phyloP scores from a whole-genome alignment of 2,797 vertebrate genomes.

The Alfaro cultratus region DNA sequence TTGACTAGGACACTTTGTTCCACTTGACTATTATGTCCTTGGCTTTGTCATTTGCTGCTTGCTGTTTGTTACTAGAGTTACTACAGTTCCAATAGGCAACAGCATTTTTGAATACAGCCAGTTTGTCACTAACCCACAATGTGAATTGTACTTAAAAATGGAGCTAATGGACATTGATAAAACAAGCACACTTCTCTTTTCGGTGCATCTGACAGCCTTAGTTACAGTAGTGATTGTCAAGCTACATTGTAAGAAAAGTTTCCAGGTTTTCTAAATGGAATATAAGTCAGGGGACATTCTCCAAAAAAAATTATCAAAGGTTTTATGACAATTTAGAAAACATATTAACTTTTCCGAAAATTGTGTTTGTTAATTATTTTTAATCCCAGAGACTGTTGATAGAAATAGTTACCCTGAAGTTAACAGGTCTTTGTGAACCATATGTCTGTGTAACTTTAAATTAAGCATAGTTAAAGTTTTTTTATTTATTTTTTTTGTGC shows the following conservation, averaged over 20 bases:
- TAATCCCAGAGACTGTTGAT: constrained; percentile 16
- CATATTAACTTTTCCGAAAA: neutral
- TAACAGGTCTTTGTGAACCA: neutral
- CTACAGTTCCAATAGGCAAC: neutral
- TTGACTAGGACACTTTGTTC: neutral
- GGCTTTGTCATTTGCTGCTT: neutral
- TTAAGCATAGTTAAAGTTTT: neutral
- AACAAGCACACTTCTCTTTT: constrained; percentile 48
- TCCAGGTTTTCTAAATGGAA: neutral
- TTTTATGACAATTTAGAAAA: neutral
- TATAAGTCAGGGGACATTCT: neutral
- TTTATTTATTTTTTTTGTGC: too few relatives aligned
- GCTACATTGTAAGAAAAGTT: neutral
- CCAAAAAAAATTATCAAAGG: neutral
- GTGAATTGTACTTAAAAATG: neutral
- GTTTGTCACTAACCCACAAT: neutral
- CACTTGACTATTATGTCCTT: neutral
- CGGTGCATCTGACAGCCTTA: constrained; percentile 64
- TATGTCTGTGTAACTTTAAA: neutral
- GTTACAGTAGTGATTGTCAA: constrained; percentile 4
- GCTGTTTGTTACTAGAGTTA: neutral
- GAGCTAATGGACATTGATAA: neutral
- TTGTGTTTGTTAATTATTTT: neutral
- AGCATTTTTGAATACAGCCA: constrained; percentile 8
- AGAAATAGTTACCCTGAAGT: neutral